Percentiles rank a stretch among this genome's conserved stretches.
Evolutionary conservation across 2,888 invertebrate species (phyloP).

Genomic region (Acronicta alni): DNA sequence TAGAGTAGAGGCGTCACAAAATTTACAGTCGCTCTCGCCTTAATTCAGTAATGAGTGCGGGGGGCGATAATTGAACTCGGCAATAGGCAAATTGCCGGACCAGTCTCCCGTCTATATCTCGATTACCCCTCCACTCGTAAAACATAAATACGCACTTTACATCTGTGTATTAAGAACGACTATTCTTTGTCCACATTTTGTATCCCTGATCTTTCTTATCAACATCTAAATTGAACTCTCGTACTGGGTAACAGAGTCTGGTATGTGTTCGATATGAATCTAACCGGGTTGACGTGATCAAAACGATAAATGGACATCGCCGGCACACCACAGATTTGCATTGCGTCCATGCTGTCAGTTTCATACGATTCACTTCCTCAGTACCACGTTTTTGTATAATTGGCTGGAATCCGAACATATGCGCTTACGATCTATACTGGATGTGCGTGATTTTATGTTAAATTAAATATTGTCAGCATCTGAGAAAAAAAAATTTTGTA

Average conservation of each 20-base stretch:
- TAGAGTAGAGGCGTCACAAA: conserved; percentile 82
- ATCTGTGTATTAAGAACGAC: conserved; percentile 57
- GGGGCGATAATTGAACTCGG: conserved; percentile 88
- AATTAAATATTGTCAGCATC: conserved; percentile 43
- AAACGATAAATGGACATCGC: conserved; percentile 73
- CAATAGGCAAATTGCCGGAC: conserved; percentile 88
- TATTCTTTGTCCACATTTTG: conserved; percentile 55
- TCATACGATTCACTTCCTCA: conserved; percentile 76
- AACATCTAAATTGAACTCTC: conserved; percentile 76
- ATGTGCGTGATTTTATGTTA: conserved; percentile 54
- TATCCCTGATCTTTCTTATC: conserved; percentile 64
- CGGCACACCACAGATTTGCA: conserved; percentile 81
- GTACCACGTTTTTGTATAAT: conserved; percentile 69
- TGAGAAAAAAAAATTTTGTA: too few species aligned
- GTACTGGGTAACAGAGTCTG: conserved; percentile 68
- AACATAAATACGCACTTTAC: conserved; percentile 64
- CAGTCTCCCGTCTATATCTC: conserved; percentile 73
- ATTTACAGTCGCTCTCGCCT: conserved; percentile 83
- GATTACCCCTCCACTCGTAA: conserved; percentile 53
- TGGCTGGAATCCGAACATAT: conserved; percentile 72
- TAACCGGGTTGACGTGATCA: conserved; percentile 68
- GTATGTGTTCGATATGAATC: conserved; percentile 61
- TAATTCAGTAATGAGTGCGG: conserved; percentile 88
- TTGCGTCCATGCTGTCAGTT: conserved; percentile 79
- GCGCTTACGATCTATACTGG: conserved; percentile 58